These are phyloP conservation scores for Sycophila texana DNA, from an alignment of 2,888 invertebrate genomes.

Conservation along the genomic window DNA sequence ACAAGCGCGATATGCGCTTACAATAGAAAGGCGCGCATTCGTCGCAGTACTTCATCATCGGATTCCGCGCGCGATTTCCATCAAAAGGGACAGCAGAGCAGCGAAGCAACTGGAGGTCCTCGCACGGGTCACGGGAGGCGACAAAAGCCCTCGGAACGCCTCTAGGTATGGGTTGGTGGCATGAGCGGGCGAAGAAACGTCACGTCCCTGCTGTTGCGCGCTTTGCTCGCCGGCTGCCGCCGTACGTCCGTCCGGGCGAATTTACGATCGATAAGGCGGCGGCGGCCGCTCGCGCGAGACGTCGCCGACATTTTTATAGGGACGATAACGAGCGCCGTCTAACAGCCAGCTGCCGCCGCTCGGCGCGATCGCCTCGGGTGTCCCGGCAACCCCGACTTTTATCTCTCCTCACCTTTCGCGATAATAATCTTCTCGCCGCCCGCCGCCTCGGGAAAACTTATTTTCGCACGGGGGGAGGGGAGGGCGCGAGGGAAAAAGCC, in stretches of 20 bases:
- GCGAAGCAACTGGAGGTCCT: no score
- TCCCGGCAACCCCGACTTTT: constrained; percentile 12
- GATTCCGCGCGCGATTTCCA: no score
- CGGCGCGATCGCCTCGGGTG: constrained; percentile 8
- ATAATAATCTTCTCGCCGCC: constrained; percentile 14
- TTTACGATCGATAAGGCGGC: constrained; percentile 46
- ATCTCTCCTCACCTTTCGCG: background rate
- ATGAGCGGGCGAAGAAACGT: no score
- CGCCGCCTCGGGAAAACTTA: background rate
- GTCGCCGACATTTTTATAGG: constrained; percentile 42
- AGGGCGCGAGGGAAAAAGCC: background rate
- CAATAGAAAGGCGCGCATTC: no score
- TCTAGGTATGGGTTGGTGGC: no score
- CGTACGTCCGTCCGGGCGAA: constrained; percentile 33
- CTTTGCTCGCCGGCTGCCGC: constrained; percentile 19
- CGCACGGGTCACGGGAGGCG: no score
- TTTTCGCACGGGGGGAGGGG: background rate
- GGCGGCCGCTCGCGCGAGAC: constrained; percentile 7
- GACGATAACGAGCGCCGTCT: constrained; percentile 38
- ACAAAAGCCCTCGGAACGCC: no score
- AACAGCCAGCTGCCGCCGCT: background rate
- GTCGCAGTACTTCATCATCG: no score
- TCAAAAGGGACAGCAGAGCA: no score
- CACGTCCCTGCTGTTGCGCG: background rate
- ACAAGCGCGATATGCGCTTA: no score